phyloP scores from a whole-genome alignment of 2,888 invertebrate species.

The Xestoiulus laeticollis region DNA sequence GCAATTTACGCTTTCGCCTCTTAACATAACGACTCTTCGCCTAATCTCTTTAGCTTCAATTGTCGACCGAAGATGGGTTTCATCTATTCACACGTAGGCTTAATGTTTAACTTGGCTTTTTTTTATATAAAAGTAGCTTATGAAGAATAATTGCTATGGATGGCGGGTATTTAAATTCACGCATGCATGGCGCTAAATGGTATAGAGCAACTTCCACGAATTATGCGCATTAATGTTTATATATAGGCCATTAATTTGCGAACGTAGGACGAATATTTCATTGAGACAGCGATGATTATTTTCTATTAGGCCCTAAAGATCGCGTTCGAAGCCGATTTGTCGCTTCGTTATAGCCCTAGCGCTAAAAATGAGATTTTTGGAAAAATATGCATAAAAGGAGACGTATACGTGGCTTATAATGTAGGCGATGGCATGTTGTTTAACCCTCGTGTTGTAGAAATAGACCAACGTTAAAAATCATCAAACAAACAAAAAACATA shows the following conservation, averaged over 20 bases:
- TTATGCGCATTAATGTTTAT: constrained; percentile 34
- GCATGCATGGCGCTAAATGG: constrained; percentile 29
- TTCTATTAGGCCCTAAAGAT: not conserved
- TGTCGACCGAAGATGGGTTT: constrained; percentile 39
- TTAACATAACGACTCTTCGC: constrained; percentile 47
- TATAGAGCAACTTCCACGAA: constrained; percentile 10
- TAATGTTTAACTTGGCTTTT: constrained; percentile 16
- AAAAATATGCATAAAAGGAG: too few species aligned
- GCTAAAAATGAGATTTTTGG: too few species aligned
- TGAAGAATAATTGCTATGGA: constrained; percentile 42
- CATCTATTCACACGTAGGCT: constrained; percentile 29
- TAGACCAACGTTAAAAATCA: too few species aligned
- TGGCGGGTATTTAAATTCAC: constrained; percentile 12
- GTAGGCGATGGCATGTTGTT: too few species aligned
- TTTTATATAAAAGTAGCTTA: constrained; percentile 30
- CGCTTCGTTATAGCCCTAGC: not conserved
- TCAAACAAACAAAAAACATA: too few species aligned
- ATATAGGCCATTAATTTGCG: not conserved
- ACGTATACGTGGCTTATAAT: too few species aligned
- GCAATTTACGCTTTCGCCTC: constrained; percentile 48
- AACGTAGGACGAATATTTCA: constrained; percentile 20
- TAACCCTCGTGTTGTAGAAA: too few species aligned
- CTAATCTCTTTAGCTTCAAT: constrained; percentile 51
- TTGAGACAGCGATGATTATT: constrained; percentile 11
- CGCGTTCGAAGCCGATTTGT: not conserved